These are phyloP conservation scores for Eleutherodactylus coqui DNA, from an alignment of 2,797 vertebrate species.

Conservation along the genomic window DNA sequence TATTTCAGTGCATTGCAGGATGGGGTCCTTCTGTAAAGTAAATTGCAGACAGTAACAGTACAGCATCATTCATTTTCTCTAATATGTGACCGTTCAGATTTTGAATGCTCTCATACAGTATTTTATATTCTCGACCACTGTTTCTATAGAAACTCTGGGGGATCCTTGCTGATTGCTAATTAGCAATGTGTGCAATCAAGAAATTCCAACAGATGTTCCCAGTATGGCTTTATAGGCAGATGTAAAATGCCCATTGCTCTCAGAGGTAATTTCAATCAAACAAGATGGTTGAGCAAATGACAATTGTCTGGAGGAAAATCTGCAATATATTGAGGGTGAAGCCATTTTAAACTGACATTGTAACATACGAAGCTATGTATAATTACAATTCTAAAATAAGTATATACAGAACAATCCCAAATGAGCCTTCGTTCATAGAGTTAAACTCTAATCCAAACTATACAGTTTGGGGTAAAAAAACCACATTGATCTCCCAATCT, in stretches of 20 bases:
- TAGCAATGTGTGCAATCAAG: conserved; percentile 49
- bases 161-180: conserved; percentile 57
- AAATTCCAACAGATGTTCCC: conserved; percentile 60
- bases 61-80: conserved; percentile 22
- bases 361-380: not conserved
- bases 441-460: not conserved
- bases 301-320: conserved; percentile 45
- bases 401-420: not conserved
- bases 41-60: not conserved
- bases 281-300: conserved; percentile 39
- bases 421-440: not conserved
- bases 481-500: not conserved
- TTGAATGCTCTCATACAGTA: conserved; percentile 37
- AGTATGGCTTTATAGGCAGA: conserved; percentile 55
- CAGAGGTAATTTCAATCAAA: conserved; percentile 51
- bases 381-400: not conserved
- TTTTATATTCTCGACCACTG: conserved; percentile 50
- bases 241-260: conserved; percentile 55
- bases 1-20: not conserved
- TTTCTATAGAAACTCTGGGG: conserved; percentile 46
- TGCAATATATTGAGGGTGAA: conserved; percentile 34
- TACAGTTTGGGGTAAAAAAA: not conserved
- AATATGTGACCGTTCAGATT: conserved; percentile 28
- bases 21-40: not conserved
- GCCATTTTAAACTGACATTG: conserved; percentile 10